Evolutionary conservation across 2,113 vertebrate genomes (phyloP).

Genomic region (Pteronura brasiliensis): DNA sequence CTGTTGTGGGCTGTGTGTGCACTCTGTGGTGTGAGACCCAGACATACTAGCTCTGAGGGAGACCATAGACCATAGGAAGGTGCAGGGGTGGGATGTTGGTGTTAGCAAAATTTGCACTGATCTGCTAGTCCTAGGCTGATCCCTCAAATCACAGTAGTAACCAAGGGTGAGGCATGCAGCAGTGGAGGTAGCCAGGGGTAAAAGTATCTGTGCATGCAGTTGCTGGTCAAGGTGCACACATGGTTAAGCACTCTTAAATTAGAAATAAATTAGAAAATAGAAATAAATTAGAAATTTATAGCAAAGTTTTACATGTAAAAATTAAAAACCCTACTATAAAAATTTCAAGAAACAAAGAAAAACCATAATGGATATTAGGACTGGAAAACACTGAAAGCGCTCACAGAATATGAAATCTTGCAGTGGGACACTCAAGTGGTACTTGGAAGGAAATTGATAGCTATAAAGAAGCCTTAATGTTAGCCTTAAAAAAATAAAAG

Average conservation of each 20-base stretch:
- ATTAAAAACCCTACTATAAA: neutral
- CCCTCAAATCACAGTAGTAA: neutral
- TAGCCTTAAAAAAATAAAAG: neutral
- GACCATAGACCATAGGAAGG: neutral
- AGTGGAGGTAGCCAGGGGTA: neutral
- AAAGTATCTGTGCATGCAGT: neutral
- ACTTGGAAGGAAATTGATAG: neutral
- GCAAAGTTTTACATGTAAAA: neutral
- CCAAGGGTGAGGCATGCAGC: neutral
- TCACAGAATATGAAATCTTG: conserved; percentile 1
- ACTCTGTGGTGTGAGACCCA: neutral
- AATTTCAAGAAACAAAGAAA: neutral
- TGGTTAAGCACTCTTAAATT: no score
- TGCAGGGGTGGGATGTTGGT: neutral
- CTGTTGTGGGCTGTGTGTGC: neutral
- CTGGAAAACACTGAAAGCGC: neutral
- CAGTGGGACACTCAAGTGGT: neutral
- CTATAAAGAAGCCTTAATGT: neutral
- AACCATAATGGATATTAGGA: neutral
- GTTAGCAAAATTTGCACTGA: neutral
- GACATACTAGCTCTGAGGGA: neutral
- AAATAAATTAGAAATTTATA: neutral
- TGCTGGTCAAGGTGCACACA: neutral
- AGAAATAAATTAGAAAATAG: no score
- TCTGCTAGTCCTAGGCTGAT: neutral